Base-by-base conservation (phyloP, 2,797 vertebrate species). In the Danio kyathit region DNA sequence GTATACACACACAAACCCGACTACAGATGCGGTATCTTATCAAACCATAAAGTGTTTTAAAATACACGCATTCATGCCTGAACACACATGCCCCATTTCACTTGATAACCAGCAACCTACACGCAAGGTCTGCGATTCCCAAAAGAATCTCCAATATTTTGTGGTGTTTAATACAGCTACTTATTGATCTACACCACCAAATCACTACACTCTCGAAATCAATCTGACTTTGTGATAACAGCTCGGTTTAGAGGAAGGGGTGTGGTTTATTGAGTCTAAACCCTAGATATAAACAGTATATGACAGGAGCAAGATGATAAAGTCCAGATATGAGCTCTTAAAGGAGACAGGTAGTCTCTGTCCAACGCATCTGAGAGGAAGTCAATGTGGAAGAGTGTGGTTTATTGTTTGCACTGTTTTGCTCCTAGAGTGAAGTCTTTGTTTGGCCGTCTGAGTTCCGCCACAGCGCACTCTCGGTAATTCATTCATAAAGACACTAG, bases 381-480 rank as follows among this genome's bases (percentile, higher is more conserved):
- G 43, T 19, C n/a, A 65, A n/a, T 29, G 40, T 40, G 17, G 14
- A 51, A 52, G 29, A 71, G 61, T 65, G 78, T 59, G 44, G 19
- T 66, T 70, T 49, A 70, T 67, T 79, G 64, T 76, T 56, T 74
- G 46, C 66, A 43, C 14, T 76, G 70, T 21, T n/a, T 79, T 67
- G 56, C 70, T 49, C 11, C 7, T 54, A 54, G 67, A 63, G 63
- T 51, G 49, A 73, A 71, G 82, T 87, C 86, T 87, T 87, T 87
- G 86, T 87, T 85, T 82, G 81, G 82, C 52, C 70, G 83, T 77
- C 82, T 81, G 71, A 41, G 79, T 46, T 82, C 63, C 79, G 83
- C 56, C 80, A 81, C 67, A 72, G 57, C 70, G 60, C 56, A 77
- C 56, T 79, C 49, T 80, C 66, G 70, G 73, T 60, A 40, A 80